Evolutionary conservation across 2,113 vertebrate genomes (phyloP).

Genomic region (Setophaga coronata): DNA sequence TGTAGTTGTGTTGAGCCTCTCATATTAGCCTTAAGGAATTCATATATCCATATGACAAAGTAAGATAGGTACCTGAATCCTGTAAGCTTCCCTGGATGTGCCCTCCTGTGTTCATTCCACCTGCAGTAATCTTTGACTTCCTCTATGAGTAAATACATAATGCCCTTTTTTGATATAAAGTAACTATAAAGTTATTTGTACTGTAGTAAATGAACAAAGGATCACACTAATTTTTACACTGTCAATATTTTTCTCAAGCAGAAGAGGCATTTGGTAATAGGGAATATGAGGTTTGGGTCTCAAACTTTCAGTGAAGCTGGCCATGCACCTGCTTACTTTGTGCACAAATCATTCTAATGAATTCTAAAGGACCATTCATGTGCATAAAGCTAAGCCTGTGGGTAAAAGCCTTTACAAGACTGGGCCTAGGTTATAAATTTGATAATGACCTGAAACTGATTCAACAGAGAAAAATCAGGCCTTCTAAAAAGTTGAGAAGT

Average conservation of each 20-base stretch:
- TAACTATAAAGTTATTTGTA: constrained; percentile 1
- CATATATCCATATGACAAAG: not conserved
- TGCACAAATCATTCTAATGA: constrained; percentile 53
- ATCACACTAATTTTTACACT: constrained; percentile 1
- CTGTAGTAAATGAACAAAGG: not conserved
- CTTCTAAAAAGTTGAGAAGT: constrained; percentile 5
- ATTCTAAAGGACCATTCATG: constrained; percentile 67
- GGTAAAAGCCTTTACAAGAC: constrained; percentile 60
- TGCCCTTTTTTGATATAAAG: not conserved
- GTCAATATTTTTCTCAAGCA: constrained; percentile 33
- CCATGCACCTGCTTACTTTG: constrained; percentile 65
- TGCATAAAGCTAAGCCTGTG: constrained; percentile 60
- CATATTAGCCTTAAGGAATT: not conserved
- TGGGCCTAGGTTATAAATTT: constrained; percentile 51
- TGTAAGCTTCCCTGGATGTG: not conserved
- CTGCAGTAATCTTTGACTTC: not conserved
- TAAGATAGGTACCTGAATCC: not conserved
- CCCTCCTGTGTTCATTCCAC: not conserved
- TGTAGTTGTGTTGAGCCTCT: not conserved
- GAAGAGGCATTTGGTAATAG: constrained; percentile 31
- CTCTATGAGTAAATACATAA: not conserved
- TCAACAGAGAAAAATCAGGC: constrained; percentile 24
- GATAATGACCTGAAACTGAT: constrained; percentile 49
- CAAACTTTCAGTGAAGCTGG: constrained; percentile 33
- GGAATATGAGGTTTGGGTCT: constrained; percentile 43